Evolutionary conservation across 2,797 vertebrate species (phyloP), one percentile per base, ranked within the genome.

Genomic region (Alauda arvensis): DNA sequence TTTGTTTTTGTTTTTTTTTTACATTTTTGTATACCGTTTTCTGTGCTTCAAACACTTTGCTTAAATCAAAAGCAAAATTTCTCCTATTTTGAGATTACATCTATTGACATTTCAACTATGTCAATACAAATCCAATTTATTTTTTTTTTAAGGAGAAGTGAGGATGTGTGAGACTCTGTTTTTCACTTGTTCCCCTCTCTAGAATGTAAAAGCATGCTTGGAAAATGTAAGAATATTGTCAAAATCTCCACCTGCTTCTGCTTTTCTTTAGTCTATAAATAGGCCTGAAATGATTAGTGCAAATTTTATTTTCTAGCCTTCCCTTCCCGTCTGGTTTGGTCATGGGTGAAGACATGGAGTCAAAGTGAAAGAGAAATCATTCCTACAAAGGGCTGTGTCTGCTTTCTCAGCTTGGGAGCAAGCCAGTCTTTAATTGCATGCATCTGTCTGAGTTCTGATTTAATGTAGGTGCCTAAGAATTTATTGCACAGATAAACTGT

Each of bases 371-470:
- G 33, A 87, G 24, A 79, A 81, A 82, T 71, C 16, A 49, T 68
- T 63, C 55, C 16, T 60, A 4, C 49, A 76, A 75, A 56, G 14
- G 55, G 9, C 8, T 82, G 24, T 34, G 19, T n/a, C 28, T 81
- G 24, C 59, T 71, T 78, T 84, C 67, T 78, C 18, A 56, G 0
- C 42, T 11, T 88, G 71, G 71, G 39, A 75, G 16, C 42, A 63
- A 57, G 83, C 76, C 75, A 81, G 59, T 60, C 67, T 68, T 86
- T 81, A 88, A 87, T 43, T 81, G n/a, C 42, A 37, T 60, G 46
- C 79, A 71, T 81, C 79, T 90, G 49, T 84, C 85, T 91, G 31
- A 81, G 19, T 51, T 87, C 55, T 81, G 79, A 88, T n/a, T 92
- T 88, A 87, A 87, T 52, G n/a, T 55, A 70, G 37, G 59, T 71